These are phyloP conservation scores for Empidonax alnorum DNA, from an alignment of 2,113 vertebrate genomes.

Conservation along the genomic window DNA sequence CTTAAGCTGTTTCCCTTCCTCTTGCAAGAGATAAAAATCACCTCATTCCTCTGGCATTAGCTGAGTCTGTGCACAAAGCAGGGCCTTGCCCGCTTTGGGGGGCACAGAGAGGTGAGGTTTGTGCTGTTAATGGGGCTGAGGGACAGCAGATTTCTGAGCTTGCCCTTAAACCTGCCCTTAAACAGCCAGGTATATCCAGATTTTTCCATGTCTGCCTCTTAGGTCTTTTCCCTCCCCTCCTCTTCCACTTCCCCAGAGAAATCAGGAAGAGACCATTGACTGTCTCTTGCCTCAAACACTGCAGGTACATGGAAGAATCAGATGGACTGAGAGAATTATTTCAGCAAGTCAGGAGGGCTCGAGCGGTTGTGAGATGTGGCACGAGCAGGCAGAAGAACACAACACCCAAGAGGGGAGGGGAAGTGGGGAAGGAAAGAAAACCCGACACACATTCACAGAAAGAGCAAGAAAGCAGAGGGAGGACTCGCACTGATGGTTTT, in stretches of 20 bases:
- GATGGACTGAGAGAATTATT: not conserved
- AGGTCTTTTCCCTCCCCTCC: not conserved
- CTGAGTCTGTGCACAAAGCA: not conserved
- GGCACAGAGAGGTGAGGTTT: not conserved
- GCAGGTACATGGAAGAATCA: not conserved
- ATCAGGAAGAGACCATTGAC: not conserved
- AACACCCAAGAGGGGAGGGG: constrained; percentile 4
- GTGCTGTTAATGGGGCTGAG: not conserved
- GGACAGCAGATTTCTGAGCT: not conserved
- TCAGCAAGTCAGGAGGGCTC: accelerated
- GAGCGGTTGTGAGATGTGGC: not conserved
- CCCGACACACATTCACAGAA: not conserved
- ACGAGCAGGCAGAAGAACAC: not conserved
- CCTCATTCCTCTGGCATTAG: not conserved
- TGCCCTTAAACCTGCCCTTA: not conserved
- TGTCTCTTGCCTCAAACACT: not conserved
- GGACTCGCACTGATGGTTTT: not conserved
- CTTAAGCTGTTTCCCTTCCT: not conserved
- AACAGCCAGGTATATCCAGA: not conserved
- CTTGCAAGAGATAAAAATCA: not conserved
- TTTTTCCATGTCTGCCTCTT: not conserved
- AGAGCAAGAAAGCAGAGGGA: not conserved
- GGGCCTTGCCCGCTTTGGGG: not conserved
- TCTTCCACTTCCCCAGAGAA: not conserved
- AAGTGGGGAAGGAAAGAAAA: constrained; percentile 1